Evolutionary conservation across 2,888 invertebrate genomes (phyloP), one percentile per base, ranked within the genome.

Genomic region (Macropis europaea): DNA sequence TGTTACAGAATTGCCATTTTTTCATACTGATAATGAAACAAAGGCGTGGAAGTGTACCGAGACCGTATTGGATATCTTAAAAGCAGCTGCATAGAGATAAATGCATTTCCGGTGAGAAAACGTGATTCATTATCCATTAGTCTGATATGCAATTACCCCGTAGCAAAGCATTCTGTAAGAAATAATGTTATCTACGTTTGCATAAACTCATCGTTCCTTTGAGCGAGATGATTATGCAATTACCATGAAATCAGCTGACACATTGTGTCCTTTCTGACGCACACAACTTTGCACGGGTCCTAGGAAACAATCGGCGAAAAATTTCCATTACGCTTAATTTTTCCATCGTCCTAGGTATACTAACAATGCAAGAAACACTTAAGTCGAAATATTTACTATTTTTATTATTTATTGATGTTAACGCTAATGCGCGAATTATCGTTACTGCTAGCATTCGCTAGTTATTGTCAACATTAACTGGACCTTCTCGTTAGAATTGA

Each of bases 201-300:
- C 13, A 48, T 38, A 40, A 45, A 59, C 22, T 60, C 36, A 19
- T 57, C 43, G 36, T 30, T 64, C 43, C 30, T 48, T 54, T 13
- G 26, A 24, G 40, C 15, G n/a, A 54, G 26, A 50, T 42, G 15
- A 22, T 67, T 71, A 57, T 19, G 38, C 42, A 60, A 69, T 63
- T 79, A 66, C 56, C 17, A 32, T 64, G 45, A 66, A 74, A 72
- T 57, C 50, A 34, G 32, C 62, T 61, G 54, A 71, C 54, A 52
- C 57, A 36, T 28, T n/a, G 53, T 34, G 6, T 42, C 36, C 7
- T 28, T 5, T n/a, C 45, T 1, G 42, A 52, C 26, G 4, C 15
- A 15, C 26, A n/a, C 43, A 19, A 7, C n/a, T 53, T 42, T 9
- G 19, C 11, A 17, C 48, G 26, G 9, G 5, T 52, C 47, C 7